These are phyloP conservation scores for Chrysogorgia sp. DNA, from an alignment of 92 coral and sea anemone genomes.

Conservation along the genomic window DNA sequence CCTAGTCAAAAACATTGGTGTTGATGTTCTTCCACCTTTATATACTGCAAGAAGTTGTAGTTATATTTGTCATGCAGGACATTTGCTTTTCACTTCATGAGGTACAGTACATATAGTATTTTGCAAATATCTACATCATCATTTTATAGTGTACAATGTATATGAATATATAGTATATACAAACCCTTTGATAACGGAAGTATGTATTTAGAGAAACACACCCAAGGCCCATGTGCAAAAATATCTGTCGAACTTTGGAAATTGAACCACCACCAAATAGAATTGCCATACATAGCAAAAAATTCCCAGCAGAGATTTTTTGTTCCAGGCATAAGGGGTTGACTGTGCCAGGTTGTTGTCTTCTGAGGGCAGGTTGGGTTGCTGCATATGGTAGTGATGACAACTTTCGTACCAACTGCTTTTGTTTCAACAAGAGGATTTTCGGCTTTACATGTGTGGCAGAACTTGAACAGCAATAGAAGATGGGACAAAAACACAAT, in stretches of 20 bases:
- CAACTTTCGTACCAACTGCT: not conserved
- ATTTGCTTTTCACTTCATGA: too few species aligned
- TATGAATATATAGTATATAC: not conserved
- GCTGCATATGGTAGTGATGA: conserved; percentile 34
- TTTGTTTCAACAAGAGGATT: conserved; percentile 34
- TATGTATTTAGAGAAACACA: conserved; percentile 43
- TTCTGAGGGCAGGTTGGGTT: conserved; percentile 43
- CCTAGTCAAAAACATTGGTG: too few species aligned
- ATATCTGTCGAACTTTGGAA: conserved; percentile 37
- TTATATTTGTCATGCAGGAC: too few species aligned
- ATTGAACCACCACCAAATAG: conserved; percentile 33
- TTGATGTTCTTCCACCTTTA: too few species aligned
- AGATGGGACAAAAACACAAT: conserved; percentile 44
- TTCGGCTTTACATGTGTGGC: conserved; percentile 46
- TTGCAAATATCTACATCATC: too few species aligned
- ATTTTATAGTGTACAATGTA: too few species aligned
- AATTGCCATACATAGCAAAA: conserved; percentile 30
- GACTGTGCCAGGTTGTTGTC: conserved; percentile 46
- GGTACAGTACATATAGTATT: too few species aligned
- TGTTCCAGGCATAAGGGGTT: conserved; percentile 44
- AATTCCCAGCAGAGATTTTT: conserved; percentile 45
- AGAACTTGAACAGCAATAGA: conserved; percentile 33
- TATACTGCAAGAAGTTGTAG: too few species aligned
- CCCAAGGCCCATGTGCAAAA: conserved; percentile 43
- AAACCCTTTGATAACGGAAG: conserved; percentile 46